phyloP scores from a whole-genome alignment of 1,140 invertebrate genomes.

The Diorhabda sublineata region DNA sequence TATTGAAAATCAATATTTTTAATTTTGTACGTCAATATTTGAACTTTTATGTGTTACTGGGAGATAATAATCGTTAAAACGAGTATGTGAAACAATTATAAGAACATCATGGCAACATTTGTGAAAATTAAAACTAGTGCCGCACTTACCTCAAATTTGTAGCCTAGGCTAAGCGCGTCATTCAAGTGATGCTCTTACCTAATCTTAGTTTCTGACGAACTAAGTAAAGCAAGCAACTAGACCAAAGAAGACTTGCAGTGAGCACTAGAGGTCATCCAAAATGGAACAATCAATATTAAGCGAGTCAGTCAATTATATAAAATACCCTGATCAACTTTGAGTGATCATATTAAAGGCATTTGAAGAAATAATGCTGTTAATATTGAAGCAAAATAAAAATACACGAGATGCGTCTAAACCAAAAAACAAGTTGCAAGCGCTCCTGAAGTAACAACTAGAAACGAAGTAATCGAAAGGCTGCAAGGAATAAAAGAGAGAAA shows the following conservation, averaged over 20 bases:
- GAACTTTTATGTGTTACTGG: too few relatives aligned
- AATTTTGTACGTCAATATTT: too few relatives aligned
- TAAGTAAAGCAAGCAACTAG: too few relatives aligned
- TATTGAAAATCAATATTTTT: too few relatives aligned
- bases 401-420: background rate
- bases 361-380: background rate
- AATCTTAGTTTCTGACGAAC: too few relatives aligned
- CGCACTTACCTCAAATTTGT: background rate
- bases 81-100: too few relatives aligned
- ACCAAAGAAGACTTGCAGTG: too few relatives aligned
- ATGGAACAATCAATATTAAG: conserved; percentile 36
- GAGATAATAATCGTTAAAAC: too few relatives aligned
- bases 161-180: too few relatives aligned
- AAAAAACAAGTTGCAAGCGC: background rate
- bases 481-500: background rate
- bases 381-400: background rate
- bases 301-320: conserved; percentile 33
- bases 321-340: conserved; percentile 40
- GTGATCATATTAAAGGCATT: conserved; percentile 35
- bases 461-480: background rate
- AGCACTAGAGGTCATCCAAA: conserved; percentile 34
- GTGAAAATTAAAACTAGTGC: background rate
- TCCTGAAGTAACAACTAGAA: background rate
- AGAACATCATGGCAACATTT: too few relatives aligned
- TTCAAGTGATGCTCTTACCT: too few relatives aligned